Evolutionary conservation across 2,113 vertebrate species (phyloP).

Genomic region (Alexandromys fortis): DNA sequence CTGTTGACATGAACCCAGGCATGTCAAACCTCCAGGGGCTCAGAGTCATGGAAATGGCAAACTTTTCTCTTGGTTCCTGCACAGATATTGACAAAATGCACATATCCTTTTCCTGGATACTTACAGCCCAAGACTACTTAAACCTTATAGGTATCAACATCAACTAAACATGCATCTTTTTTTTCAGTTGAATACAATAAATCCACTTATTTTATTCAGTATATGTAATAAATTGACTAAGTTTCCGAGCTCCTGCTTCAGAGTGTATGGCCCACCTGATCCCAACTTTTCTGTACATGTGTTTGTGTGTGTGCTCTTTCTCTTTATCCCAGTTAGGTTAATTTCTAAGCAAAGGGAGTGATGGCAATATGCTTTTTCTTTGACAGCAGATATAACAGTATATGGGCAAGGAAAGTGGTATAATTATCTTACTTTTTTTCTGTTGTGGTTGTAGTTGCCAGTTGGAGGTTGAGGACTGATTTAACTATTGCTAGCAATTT

Average conservation of each 20-base stretch:
- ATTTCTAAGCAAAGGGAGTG: not conserved
- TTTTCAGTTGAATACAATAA: not conserved
- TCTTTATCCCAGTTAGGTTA: not conserved
- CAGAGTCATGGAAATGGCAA: not conserved
- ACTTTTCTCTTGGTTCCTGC: not conserved
- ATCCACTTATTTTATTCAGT: not conserved
- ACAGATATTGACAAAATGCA: not conserved
- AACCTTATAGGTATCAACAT: not conserved
- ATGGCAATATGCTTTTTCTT: not conserved
- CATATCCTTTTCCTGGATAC: not conserved
- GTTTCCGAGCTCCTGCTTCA: not conserved
- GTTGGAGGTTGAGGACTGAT: not conserved
- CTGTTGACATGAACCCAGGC: not conserved
- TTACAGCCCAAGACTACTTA: not conserved
- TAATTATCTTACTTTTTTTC: not conserved
- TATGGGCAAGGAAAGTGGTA: not conserved
- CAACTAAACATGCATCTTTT: not conserved
- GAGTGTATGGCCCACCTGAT: not conserved
- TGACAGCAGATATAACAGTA: not conserved
- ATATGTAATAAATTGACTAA: not conserved
- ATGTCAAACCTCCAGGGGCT: not conserved
- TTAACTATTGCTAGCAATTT: not conserved
- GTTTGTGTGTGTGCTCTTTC: not conserved
- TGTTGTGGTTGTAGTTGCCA: not conserved
- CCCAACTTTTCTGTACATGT: not conserved